Percentiles rank a stretch among this genome's conserved stretches.
Evolutionary conservation across 1,140 invertebrate species (phyloP).

Genomic region (silkworm (Bombyx mori)): DNA sequence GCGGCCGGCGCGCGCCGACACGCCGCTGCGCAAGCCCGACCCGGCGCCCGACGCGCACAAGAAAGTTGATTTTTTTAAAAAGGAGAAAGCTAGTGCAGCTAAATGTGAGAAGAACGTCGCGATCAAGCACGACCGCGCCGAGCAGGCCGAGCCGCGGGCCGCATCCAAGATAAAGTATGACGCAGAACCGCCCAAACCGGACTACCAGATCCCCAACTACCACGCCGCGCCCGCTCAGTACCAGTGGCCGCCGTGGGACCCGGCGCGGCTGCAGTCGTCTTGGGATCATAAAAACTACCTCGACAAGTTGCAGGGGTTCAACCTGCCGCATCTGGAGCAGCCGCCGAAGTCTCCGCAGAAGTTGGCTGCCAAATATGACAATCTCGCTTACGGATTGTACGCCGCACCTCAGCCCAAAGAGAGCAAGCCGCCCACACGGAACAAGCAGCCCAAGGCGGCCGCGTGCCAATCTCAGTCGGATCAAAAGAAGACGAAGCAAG

Average conservation of each 20-base stretch:
- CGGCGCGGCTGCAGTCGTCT: conserved; percentile 53
- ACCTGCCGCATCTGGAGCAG: conserved; percentile 70
- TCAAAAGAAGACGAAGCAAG: conserved; percentile 48
- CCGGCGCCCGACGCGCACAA: conserved; percentile 55
- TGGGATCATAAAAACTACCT: conserved; percentile 70
- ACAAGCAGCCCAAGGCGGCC: conserved; percentile 64
- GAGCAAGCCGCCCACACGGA: conserved; percentile 44
- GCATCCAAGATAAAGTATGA: conserved; percentile 72
- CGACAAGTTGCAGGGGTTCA: conserved; percentile 70
- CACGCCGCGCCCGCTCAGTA: conserved; percentile 74
- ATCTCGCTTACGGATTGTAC: conserved; percentile 64
- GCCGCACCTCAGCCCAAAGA: conserved; percentile 64
- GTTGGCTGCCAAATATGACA: conserved; percentile 59
- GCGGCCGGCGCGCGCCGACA: conserved; percentile 53
- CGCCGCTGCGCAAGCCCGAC: conserved; percentile 50
- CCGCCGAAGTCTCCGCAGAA: conserved; percentile 70
- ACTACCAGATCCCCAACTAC: conserved; percentile 74
- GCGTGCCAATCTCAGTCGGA: conserved; percentile 67
- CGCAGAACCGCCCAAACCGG: conserved; percentile 68
- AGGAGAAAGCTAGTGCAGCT: conserved; percentile 55
- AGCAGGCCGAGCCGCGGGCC: conserved; percentile 55
- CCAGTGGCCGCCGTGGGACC: conserved; percentile 75
- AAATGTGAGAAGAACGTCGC: conserved; percentile 58
- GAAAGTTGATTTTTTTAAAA: conserved; percentile 71
- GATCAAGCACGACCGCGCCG: conserved; percentile 63